phyloP scores from a whole-genome alignment of 2,113 vertebrate genomes.

The Alethe castanea region DNA sequence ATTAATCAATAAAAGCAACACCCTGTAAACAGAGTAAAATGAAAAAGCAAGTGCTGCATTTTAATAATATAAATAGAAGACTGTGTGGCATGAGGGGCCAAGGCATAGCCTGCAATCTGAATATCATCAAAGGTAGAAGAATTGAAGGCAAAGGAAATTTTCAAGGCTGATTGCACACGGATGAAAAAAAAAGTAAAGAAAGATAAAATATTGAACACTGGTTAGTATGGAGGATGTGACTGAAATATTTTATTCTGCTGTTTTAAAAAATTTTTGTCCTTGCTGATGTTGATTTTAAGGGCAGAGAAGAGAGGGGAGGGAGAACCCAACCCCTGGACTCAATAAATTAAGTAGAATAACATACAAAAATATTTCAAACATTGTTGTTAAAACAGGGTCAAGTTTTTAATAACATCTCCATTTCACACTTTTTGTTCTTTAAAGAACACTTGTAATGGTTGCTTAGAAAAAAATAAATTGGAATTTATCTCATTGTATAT shows the following conservation, averaged over 20 bases:
- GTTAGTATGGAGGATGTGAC: not conserved
- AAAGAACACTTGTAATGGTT: not conserved
- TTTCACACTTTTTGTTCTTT: conserved; percentile 1
- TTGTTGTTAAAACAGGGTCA: not conserved
- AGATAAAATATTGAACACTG: conserved; percentile 30
- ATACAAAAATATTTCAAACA: not conserved
- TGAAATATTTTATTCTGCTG: conserved; percentile 12
- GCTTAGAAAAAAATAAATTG: not conserved
- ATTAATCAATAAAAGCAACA: conserved; percentile 66
- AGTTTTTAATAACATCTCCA: not conserved
- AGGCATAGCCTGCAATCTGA: conserved; percentile 23
- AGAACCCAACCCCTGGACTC: not conserved
- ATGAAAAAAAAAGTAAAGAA: not conserved
- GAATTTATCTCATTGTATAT: conserved; percentile 9
- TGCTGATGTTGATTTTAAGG: not conserved
- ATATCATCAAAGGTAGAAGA: conserved; percentile 38
- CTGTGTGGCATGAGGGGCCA: conserved; percentile 19
- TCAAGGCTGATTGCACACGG: conserved; percentile 5
- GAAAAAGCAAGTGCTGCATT: conserved; percentile 37
- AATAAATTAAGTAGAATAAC: not conserved
- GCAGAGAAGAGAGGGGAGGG: not conserved
- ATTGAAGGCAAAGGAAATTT: conserved; percentile 41
- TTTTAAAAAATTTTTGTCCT: not conserved
- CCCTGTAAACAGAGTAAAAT: conserved; percentile 36
- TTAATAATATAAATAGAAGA: conserved; percentile 34